Evolutionary conservation across 2,113 vertebrate genomes (phyloP).

Genomic region (Ceyx cyanopectus): DNA sequence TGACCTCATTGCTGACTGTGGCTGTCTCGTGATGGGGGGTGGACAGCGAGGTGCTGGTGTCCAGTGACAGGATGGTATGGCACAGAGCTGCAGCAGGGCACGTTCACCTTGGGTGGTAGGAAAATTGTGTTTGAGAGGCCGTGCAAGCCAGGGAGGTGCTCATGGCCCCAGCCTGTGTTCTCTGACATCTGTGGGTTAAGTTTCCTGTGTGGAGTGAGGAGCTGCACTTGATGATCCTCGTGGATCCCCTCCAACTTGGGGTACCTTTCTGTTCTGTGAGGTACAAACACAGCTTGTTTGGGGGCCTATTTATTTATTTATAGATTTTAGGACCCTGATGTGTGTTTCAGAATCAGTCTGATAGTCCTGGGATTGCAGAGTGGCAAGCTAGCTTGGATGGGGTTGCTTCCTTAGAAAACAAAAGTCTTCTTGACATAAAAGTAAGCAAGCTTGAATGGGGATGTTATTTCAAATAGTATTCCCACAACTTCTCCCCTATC

Average conservation of each 20-base stretch:
- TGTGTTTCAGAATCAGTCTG: neutral
- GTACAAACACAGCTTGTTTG: neutral
- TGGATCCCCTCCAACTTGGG: neutral
- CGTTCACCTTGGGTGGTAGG: neutral
- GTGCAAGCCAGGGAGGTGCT: neutral
- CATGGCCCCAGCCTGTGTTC: neutral
- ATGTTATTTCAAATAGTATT: neutral
- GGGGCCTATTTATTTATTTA: no score
- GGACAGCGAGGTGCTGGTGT: neutral
- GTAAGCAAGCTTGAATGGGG: neutral
- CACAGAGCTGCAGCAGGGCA: neutral
- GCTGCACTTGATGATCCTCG: neutral
- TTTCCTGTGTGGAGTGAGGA: neutral
- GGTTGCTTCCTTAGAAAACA: neutral
- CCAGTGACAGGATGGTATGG: no score
- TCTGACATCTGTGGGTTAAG: neutral
- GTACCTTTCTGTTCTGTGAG: neutral
- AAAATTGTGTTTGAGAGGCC: neutral
- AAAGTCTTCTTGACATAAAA: neutral
- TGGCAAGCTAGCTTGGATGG: neutral
- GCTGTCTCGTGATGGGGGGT: neutral
- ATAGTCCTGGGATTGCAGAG: neutral
- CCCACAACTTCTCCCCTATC: neutral
- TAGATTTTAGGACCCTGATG: neutral
- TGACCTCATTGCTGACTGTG: accelerated